Evolutionary conservation across 2,797 vertebrate species (phyloP), one percentile per base, ranked within the genome.

Genomic region (Amblyraja radiata): DNA sequence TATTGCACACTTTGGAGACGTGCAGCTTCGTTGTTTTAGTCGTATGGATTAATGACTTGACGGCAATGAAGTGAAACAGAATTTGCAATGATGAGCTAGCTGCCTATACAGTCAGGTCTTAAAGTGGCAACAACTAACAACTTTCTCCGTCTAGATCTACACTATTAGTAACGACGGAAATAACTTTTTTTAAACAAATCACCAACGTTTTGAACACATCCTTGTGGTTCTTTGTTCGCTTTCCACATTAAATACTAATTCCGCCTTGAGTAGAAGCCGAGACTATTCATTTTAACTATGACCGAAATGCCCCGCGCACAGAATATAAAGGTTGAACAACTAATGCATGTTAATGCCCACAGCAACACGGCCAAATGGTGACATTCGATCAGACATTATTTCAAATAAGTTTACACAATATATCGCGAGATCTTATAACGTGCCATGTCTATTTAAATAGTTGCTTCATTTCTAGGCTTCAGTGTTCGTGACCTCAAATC

Each of bases 1-100:
- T 96, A 96, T 96, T 94, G 95, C 95, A 93, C 93, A 94, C 94
- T 95, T 95, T 95, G 94, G 93, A 79, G 94, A 94, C 61, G n/a
- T 94, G 93, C 94, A 94, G 94, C 95, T 96, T 94, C 74, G 93
- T 93, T 94, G 94, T 94, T 94, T 94, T 94, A 93, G 84, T 93
- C 32, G 93, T 94, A 91, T 93, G 65, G 78, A 93, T 93, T 93
- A 93, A 78, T 93, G 93, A 93, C 94, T 94, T 94, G 79, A 74
- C 93, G 93, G 93, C 93, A 93, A 84, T 93, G 90, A 94, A 94
- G 93, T 90, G 93, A 93, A 93, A 93, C 93, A 74, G 92, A 36
- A 77, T 58, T 77, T 78, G 91, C 91, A 78, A 74, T 76, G 39
- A 46, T 25, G 91, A 93, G 13, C 68, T 68, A 32, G 32, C 32